Conservation (phyloP, 2,113 vertebrate genomes). For the Cynopterus brachyotis region DNA sequence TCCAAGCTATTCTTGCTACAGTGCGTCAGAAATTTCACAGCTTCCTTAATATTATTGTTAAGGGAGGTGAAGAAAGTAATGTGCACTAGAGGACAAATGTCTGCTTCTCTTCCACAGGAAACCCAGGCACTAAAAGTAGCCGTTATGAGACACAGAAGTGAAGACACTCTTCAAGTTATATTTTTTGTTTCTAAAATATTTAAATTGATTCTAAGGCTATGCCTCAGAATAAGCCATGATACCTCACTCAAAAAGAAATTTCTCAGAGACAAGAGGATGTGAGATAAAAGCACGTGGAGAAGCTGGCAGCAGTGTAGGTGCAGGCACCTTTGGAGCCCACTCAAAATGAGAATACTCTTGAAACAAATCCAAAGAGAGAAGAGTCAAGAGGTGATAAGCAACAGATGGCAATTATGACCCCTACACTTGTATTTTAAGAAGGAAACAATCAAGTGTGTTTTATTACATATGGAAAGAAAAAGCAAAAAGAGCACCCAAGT, state of each 20-base stretch:
- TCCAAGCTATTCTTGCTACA: constrained; percentile 91
- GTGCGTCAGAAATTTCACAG: constrained; percentile 91
- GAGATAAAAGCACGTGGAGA: constrained; percentile 87
- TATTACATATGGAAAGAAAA: constrained; percentile 85
- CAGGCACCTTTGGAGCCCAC: constrained; percentile 64
- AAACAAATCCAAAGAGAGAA: constrained; percentile 43
- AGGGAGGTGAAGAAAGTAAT: constrained; percentile 91
- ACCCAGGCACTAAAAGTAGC: constrained; percentile 88
- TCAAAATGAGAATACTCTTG: constrained; percentile 43
- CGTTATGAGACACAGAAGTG: constrained; percentile 89
- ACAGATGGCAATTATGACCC: constrained; percentile 62
- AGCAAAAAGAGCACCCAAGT: constrained; percentile 84
- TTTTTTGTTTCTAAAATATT: constrained; percentile 96
- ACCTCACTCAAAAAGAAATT: constrained; percentile 90
- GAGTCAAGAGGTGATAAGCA: constrained; percentile 68
- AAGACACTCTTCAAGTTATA: constrained; percentile 85
- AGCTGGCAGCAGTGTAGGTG: constrained; percentile 81
- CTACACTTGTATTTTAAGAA: constrained; percentile 73
- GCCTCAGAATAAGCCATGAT: constrained; percentile 90
- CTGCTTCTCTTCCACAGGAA: constrained; percentile 88
- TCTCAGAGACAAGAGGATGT: constrained; percentile 85
- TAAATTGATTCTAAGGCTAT: constrained; percentile 87
- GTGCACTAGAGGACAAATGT: constrained; percentile 85
- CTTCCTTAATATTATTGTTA: constrained; percentile 86
- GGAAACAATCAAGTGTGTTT: constrained; percentile 85